Percentiles rank a stretch among this genome's conserved stretches.
Evolutionary conservation across 2,113 vertebrate species (phyloP).

Genomic region (Protomyctophum bolini): DNA sequence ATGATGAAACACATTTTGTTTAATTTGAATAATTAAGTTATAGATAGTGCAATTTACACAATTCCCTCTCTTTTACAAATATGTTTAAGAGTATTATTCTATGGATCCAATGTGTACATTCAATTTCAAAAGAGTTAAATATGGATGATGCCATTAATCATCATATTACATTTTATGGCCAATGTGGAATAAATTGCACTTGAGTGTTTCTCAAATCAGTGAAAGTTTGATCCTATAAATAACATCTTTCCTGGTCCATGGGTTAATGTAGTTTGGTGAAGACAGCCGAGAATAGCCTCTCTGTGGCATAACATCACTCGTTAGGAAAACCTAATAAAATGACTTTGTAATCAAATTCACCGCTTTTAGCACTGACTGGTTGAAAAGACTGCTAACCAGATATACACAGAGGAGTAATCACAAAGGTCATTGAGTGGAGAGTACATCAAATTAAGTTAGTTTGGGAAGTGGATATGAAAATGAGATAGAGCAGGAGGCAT

Average conservation of each 20-base stretch:
- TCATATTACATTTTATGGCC: too few species aligned
- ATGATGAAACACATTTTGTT: too few species aligned
- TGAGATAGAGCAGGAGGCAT: constrained; percentile 39
- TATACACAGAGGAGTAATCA: constrained; percentile 55
- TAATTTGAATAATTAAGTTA: too few species aligned
- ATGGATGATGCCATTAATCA: too few species aligned
- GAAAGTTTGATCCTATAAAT: constrained; percentile 47
- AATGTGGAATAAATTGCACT: too few species aligned
- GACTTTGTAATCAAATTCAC: constrained; percentile 73
- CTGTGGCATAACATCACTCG: constrained; percentile 63
- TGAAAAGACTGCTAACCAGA: constrained; percentile 68
- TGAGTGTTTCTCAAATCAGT: too few species aligned
- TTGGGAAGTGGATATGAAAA: constrained; percentile 67
- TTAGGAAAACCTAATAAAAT: constrained; percentile 79
- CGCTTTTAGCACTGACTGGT: constrained; percentile 71
- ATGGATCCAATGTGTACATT: too few species aligned
- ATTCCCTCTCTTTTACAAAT: too few species aligned
- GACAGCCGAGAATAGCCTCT: constrained; percentile 60
- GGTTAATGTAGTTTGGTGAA: constrained; percentile 67
- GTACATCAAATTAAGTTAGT: constrained; percentile 74
- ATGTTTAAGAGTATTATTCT: too few species aligned
- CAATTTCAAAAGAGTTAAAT: too few species aligned
- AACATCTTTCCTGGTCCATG: constrained; percentile 52
- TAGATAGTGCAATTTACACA: too few species aligned
- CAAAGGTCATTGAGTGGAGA: constrained; percentile 50